Evolutionary conservation across 2,113 vertebrate genomes (phyloP).

Genomic region (Periophthalmus modestus): DNA sequence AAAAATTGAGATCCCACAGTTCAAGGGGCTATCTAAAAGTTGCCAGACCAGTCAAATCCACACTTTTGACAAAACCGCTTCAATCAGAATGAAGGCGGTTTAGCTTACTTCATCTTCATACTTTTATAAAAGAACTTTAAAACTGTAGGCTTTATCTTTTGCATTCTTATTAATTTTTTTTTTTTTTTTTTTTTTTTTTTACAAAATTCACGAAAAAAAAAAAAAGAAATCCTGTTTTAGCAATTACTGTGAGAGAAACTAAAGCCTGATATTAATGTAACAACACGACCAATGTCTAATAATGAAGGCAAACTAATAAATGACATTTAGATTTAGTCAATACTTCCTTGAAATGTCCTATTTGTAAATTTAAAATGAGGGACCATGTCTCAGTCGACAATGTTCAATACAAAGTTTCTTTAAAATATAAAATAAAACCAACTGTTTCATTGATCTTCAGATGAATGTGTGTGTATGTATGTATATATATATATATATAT

Average conservation of each 20-base stretch:
- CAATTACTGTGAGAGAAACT: background rate
- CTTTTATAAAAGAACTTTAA: too few species aligned
- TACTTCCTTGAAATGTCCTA: background rate
- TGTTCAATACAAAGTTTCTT: background rate
- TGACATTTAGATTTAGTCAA: background rate
- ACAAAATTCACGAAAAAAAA: constrained; percentile 62
- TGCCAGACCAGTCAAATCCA: too few species aligned
- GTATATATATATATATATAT: too few species aligned
- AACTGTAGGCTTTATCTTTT: too few species aligned
- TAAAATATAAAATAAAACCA: background rate
- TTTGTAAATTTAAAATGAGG: constrained; percentile 4
- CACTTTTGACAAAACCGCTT: too few species aligned
- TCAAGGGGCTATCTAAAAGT: background rate
- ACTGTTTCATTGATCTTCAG: background rate
- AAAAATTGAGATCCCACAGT: background rate
- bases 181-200: constrained; percentile 25
- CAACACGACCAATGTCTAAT: constrained; percentile 1
- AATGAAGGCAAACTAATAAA: constrained; percentile 17
- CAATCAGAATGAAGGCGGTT: too few species aligned
- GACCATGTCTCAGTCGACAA: background rate
- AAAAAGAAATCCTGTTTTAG: background rate
- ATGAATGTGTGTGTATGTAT: too few species aligned
- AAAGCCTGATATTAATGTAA: constrained; percentile 1
- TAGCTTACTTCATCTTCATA: background rate
- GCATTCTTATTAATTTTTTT: background rate